Conservation (phyloP, 2,888 invertebrate species). For the Troides oblongomaculatus region DNA sequence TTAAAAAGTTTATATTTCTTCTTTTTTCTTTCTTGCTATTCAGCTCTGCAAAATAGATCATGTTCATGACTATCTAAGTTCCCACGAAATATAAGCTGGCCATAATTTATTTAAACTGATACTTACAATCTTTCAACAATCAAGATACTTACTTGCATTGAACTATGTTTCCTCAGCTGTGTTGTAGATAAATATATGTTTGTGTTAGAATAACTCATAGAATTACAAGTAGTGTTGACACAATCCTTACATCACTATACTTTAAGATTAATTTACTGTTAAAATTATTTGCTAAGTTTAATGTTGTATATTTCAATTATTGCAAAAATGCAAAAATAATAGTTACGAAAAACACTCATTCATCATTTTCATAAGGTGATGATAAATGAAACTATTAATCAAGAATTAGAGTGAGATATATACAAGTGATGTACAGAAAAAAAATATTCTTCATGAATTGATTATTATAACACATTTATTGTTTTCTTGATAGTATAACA, state of each 20-base stretch:
- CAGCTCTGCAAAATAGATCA: constrained; percentile 25
- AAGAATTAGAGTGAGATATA: no score
- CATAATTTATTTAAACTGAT: constrained; percentile 18
- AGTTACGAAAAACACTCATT: no score
- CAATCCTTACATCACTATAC: background rate
- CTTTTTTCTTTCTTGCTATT: constrained; percentile 17
- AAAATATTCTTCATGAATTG: no score
- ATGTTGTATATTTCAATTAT: background rate
- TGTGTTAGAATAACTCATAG: constrained; percentile 6
- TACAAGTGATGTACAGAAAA: no score
- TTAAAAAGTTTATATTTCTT: constrained; percentile 12
- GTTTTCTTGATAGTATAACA: no score
- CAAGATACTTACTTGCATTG: constrained; percentile 24
- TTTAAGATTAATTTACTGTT: background rate
- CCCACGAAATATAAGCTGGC: background rate
- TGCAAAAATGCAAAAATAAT: background rate
- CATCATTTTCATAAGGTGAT: no score
- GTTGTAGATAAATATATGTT: constrained; percentile 1
- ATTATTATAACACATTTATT: no score
- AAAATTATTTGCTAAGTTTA: background rate
- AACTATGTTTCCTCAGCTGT: constrained; percentile 21
- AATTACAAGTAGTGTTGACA: background rate
- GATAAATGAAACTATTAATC: no score
- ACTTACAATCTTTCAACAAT: constrained; percentile 23
- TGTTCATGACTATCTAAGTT: background rate